Evolutionary conservation across 2,113 vertebrate species (phyloP).

Genomic region (Orycteropus afer): DNA sequence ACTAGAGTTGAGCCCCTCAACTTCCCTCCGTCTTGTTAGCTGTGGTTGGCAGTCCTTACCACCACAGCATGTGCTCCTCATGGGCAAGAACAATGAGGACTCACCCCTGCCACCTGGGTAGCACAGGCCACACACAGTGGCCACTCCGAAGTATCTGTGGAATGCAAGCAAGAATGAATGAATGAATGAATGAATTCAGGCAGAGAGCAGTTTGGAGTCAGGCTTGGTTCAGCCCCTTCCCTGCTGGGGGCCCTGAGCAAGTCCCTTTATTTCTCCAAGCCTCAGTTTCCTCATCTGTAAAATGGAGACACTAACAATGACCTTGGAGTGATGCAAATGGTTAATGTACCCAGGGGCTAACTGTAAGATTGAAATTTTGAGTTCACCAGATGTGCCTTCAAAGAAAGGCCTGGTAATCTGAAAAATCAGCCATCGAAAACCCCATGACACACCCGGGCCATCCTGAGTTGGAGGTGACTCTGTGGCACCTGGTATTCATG

Average conservation of each 20-base stretch:
- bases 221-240: not conserved
- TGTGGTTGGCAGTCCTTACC: not conserved
- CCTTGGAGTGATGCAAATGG: not conserved
- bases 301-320: rapidly evolving
- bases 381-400: not conserved
- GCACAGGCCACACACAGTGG: not conserved
- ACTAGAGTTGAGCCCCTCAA: not conserved
- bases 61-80: not conserved
- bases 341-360: not conserved
- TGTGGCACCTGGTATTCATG: not conserved
- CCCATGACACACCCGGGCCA: not conserved
- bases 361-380: not conserved
- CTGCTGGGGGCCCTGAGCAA: not conserved
- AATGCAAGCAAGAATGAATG: rapidly evolving
- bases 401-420: not conserved
- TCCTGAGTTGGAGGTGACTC: not conserved
- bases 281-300: not conserved
- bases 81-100: not conserved
- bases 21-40: not conserved
- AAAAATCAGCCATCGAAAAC: not conserved
- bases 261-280: not conserved
- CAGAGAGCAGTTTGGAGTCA: not conserved
- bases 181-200: rapidly evolving
- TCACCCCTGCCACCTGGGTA: not conserved
- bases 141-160: not conserved